Percentiles rank a stretch among this genome's conserved stretches.
phyloP scores from a whole-genome alignment of 2,113 vertebrate genomes.

The Isurus oxyrinchus region DNA sequence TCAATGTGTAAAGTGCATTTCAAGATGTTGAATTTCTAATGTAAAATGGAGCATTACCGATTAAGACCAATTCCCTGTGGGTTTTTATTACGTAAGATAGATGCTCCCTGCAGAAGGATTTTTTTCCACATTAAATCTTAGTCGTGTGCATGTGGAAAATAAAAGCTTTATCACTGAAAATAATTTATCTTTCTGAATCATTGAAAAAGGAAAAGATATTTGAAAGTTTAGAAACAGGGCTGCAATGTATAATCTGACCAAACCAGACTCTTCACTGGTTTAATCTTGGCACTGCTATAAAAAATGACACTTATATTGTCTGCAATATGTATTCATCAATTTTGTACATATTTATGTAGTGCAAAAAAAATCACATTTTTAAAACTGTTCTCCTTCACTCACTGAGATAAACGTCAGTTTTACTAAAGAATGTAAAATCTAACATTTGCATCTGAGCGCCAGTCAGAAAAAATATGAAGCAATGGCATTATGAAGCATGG shows the following conservation, averaged over 20 bases:
- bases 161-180: conserved; percentile 29
- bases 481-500: not conserved
- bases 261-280: conserved; percentile 35
- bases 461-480: conserved; percentile 10
- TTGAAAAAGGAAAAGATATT: conserved; percentile 34
- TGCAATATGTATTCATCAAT: conserved; percentile 37
- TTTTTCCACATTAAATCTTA: conserved; percentile 30
- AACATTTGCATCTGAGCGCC: conserved; percentile 2
- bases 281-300: conserved; percentile 36
- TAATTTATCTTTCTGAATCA: conserved; percentile 37
- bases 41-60: not conserved
- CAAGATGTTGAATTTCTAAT: not conserved
- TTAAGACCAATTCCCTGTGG: not conserved
- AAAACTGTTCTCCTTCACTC: conserved; percentile 30
- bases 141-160: conserved; percentile 27
- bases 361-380: conserved; percentile 36
- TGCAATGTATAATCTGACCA: conserved; percentile 33
- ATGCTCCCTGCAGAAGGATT: not conserved
- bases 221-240: conserved; percentile 30
- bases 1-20: not conserved
- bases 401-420: conserved; percentile 35
- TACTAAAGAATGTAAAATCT: conserved; percentile 24
- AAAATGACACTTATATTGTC: conserved; percentile 37
- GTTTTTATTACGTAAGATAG: conserved; percentile 13
- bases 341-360: conserved; percentile 34